These are phyloP conservation scores for Sepioteuthis lessoniana DNA, from an alignment of 2,888 invertebrate species.

Conservation along the genomic window DNA sequence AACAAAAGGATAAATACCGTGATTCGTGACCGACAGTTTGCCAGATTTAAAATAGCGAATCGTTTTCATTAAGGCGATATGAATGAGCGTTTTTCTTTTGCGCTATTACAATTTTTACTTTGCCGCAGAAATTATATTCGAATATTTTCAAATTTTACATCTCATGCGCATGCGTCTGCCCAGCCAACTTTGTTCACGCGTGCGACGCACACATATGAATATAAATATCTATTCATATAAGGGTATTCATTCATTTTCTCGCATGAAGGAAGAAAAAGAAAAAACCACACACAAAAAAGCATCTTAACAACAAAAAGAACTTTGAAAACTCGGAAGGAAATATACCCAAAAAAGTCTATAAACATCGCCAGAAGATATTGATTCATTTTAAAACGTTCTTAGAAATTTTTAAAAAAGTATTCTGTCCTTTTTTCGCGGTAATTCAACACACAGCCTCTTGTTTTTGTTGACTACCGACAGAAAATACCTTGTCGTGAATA, in stretches of 20 bases:
- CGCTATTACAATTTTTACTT: neutral
- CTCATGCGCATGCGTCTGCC: neutral
- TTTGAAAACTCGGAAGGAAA: neutral
- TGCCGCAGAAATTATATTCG: neutral
- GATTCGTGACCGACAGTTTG: neutral
- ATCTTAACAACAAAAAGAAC: neutral
- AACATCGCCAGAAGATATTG: neutral
- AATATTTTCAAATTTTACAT: neutral
- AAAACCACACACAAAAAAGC: no score
- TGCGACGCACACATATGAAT: neutral
- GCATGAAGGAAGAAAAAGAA: no score
- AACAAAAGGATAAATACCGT: neutral
- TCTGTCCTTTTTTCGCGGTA: neutral
- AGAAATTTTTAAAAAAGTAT: neutral
- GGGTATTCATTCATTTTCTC: neutral
- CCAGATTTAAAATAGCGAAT: neutral
- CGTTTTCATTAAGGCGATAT: neutral
- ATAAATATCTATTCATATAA: neutral
- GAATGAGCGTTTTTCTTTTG: neutral
- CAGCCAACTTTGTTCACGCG: neutral
- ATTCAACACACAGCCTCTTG: neutral
- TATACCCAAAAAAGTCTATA: neutral
- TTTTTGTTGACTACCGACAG: neutral
- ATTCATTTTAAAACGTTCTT: neutral
- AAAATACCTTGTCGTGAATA: neutral